phyloP scores from a whole-genome alignment of 2,888 invertebrate genomes.

The Lamellibrachia columna region DNA sequence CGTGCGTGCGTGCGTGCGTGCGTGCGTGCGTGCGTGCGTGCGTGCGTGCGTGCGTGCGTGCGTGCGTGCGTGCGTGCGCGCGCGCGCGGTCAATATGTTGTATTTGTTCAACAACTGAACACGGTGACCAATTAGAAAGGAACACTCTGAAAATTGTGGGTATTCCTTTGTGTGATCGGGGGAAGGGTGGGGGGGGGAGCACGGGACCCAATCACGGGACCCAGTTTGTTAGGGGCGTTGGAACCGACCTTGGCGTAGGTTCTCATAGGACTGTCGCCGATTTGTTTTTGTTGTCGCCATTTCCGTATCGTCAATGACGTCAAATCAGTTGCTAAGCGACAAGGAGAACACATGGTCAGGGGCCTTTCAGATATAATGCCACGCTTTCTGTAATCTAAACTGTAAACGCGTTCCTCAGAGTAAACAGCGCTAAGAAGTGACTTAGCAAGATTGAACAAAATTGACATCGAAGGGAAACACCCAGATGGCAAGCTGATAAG shows the following conservation, averaged over 20 bases:
- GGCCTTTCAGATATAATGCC: not conserved
- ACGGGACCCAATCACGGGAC: too few species aligned
- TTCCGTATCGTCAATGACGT: not conserved
- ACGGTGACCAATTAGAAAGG: too few species aligned
- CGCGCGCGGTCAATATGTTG: too few species aligned
- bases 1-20: not conserved
- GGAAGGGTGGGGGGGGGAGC: too few species aligned
- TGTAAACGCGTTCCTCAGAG: not conserved
- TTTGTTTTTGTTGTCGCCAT: not conserved
- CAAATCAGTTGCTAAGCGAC: not conserved
- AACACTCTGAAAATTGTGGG: too few species aligned
- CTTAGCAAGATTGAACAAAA: too few species aligned
- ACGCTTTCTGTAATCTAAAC: not conserved
- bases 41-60: not conserved
- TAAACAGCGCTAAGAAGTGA: too few species aligned
- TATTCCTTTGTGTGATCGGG: too few species aligned
- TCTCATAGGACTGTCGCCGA: not conserved
- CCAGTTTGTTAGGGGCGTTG: too few species aligned
- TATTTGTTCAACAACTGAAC: too few species aligned
- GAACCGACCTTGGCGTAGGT: not conserved
- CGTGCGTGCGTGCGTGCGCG: not conserved
- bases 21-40: not conserved
- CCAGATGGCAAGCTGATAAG: too few species aligned
- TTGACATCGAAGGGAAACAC: too few species aligned
- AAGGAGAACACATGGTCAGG: not conserved